Conservation (phyloP, 2,113 vertebrate species). For the Microcebus tavaratra region DNA sequence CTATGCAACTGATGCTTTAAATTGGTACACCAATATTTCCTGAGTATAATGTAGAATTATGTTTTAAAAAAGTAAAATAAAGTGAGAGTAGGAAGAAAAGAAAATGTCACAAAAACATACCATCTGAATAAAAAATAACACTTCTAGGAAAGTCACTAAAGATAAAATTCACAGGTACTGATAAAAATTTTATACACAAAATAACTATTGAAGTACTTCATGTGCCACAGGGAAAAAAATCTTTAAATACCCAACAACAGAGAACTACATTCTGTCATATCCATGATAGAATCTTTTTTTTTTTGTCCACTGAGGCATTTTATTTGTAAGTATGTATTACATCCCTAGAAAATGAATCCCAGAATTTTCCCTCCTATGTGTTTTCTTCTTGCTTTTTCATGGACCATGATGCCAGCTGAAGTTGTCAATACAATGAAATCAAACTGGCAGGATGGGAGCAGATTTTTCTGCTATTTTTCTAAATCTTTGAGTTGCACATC, state of each 20-base stretch:
- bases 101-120: background rate
- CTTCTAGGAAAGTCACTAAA: background rate
- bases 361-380: too few relatives aligned
- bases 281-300: background rate
- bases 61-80: background rate
- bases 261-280: background rate
- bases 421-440: too few relatives aligned
- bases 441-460: too few relatives aligned
- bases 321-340: too few relatives aligned
- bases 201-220: background rate
- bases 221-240: background rate
- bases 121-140: background rate
- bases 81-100: background rate
- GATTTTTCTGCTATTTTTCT: too few relatives aligned
- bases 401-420: too few relatives aligned
- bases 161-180: background rate
- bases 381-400: too few relatives aligned
- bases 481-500: too few relatives aligned
- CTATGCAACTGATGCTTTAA: background rate
- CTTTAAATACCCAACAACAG: background rate
- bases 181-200: background rate
- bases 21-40: background rate
- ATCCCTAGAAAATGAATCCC: too few relatives aligned
- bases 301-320: too few relatives aligned
- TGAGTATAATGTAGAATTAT: background rate